Percentiles rank a stretch among this genome's conserved stretches.
Evolutionary conservation across 2,888 invertebrate species (phyloP).

Genomic region (Acleris sparsana): DNA sequence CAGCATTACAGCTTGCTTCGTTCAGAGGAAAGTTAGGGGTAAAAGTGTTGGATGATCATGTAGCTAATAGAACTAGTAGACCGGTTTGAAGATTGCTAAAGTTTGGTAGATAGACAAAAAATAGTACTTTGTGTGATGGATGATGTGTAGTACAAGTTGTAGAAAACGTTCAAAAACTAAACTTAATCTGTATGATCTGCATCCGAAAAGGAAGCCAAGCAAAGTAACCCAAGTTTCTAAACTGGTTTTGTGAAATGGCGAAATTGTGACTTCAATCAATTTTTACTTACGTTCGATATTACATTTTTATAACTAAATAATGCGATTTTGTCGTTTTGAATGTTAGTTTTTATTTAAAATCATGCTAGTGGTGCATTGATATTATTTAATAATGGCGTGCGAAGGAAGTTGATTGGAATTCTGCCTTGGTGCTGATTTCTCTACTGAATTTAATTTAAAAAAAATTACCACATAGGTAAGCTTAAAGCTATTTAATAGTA

Average conservation of each 20-base stretch:
- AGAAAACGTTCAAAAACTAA: constrained; percentile 23
- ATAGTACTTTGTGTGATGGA: not conserved
- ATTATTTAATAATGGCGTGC: constrained; percentile 51
- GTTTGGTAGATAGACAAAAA: not conserved
- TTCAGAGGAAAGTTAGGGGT: too few species aligned
- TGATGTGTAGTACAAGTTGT: not conserved
- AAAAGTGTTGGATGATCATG: too few species aligned
- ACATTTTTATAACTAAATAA: constrained; percentile 58
- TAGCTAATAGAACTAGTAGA: too few species aligned
- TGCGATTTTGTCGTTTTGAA: constrained; percentile 53
- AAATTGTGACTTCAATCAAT: constrained; percentile 71
- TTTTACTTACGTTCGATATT: constrained; percentile 58
- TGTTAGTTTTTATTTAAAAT: constrained; percentile 49
- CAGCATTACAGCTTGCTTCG: too few species aligned
- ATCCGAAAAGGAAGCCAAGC: constrained; percentile 11
- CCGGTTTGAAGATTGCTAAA: not conserved
- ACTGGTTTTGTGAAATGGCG: constrained; percentile 75
- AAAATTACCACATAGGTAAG: constrained; percentile 56
- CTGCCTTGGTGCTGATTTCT: constrained; percentile 55
- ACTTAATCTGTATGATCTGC: not conserved
- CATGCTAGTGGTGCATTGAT: constrained; percentile 48
- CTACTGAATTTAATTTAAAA: constrained; percentile 51
- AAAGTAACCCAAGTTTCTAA: constrained; percentile 43
- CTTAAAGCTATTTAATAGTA: constrained; percentile 23
- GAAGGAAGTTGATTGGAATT: constrained; percentile 59